phyloP scores from a whole-genome alignment of 2,797 vertebrate genomes.

The Clamator glandarius region DNA sequence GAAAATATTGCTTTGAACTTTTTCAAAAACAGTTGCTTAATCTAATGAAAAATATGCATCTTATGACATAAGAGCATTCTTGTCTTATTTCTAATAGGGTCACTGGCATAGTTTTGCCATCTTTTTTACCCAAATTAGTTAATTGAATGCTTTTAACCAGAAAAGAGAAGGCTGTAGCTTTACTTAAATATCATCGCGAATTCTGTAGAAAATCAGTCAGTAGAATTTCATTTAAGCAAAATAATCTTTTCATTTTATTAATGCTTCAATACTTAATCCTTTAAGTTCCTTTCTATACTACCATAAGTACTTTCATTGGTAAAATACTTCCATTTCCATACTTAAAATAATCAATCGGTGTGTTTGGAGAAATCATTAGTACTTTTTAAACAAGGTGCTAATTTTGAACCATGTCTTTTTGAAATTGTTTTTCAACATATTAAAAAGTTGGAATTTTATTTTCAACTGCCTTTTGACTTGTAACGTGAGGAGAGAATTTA shows the following conservation, averaged over 20 bases:
- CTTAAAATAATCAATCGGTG: background rate
- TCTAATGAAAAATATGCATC: background rate
- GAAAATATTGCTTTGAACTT: background rate
- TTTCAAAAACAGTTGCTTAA: background rate
- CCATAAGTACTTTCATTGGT: background rate
- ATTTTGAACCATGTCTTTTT: background rate
- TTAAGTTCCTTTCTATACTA: background rate
- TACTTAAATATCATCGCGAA: background rate
- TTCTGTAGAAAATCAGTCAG: background rate
- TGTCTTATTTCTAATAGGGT: background rate
- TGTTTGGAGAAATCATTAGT: background rate
- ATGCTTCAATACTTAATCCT: background rate
- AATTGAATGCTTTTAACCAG: background rate
- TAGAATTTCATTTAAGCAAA: background rate
- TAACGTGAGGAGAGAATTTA: background rate
- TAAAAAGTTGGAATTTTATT: background rate
- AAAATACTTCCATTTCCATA: background rate
- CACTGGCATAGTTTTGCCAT: background rate
- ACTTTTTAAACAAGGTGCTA: background rate
- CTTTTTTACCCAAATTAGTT: background rate
- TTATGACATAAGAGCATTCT: accelerated
- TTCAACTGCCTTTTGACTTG: background rate
- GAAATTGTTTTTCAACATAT: background rate
- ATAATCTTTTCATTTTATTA: background rate
- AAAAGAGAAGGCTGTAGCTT: background rate